Percentiles rank a stretch among this genome's conserved stretches.
phyloP scores from a whole-genome alignment of 2,888 invertebrate species.

The Phrixothrix hirtus region DNA sequence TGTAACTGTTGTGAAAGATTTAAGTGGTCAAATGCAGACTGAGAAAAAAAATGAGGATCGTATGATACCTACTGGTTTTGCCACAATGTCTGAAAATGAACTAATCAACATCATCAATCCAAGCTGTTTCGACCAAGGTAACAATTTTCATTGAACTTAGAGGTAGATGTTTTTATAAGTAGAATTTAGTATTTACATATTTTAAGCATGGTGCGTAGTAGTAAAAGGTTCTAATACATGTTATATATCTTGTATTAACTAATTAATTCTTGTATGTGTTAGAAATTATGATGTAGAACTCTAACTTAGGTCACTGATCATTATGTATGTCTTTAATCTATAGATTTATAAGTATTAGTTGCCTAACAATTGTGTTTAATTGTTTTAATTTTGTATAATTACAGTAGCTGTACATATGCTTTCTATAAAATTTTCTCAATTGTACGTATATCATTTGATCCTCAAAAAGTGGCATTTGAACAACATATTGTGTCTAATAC shows the following conservation, averaged over 20 bases:
- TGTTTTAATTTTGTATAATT: slow-evolving; percentile 6
- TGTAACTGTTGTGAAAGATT: slow-evolving; percentile 57
- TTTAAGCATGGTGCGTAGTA: background rate
- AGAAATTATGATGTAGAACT: too few species aligned
- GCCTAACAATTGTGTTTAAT: slow-evolving; percentile 5
- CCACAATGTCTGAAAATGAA: slow-evolving; percentile 86
- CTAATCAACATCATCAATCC: slow-evolving; percentile 87
- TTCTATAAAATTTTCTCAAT: too few species aligned
- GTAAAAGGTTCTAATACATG: background rate
- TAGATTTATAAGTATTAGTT: background rate
- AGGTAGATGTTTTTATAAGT: background rate
- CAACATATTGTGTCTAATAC: slow-evolving; percentile 22
- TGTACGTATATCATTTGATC: background rate
- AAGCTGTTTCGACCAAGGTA: slow-evolving; percentile 84
- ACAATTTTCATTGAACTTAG: slow-evolving; percentile 39
- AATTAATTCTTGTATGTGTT: too few species aligned
- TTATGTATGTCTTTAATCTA: background rate
- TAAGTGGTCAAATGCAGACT: slow-evolving; percentile 58
- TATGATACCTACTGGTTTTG: slow-evolving; percentile 73
- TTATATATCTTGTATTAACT: background rate
- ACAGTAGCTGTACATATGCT: slow-evolving; percentile 15
- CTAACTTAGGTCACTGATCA: background rate
- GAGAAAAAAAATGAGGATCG: slow-evolving; percentile 56
- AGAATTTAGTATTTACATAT: background rate
- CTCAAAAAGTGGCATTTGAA: background rate